Evolutionary conservation across 2,888 invertebrate genomes (phyloP), one percentile per base, ranked within the genome.

Genomic region (Stramonita haemastoma): DNA sequence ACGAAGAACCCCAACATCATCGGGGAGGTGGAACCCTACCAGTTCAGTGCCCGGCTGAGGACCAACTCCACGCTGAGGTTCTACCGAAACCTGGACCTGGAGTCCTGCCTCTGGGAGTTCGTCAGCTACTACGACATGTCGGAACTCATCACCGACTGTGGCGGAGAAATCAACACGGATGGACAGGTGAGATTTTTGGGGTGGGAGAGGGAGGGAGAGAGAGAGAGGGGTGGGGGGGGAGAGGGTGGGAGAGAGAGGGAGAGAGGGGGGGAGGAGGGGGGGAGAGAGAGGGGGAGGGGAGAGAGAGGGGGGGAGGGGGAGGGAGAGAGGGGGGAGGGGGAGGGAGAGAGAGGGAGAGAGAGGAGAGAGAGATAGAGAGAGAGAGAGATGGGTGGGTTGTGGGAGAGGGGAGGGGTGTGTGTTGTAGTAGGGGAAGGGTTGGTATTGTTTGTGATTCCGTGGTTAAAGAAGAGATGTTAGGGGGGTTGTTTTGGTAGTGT

Each of bases 51-150:
- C 4, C 90, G 93, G 19, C 89, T 96, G 77, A 90, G 95, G 19
- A 90, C 92, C 13, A 92, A 93, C 29, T 90, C 92, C 36, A 94
- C 94, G 22, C 93, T 94, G 17, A 93, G 95, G 86, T 96, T 96
- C 92, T 96, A 96, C 93, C 95, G 96, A 70, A 95, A 95, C 89
- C 92, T 96, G 15, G 95, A 96, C 90, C 91, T 96, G 34, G 95
- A 96, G 90, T 93, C 96, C 0, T 96, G 96, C 92, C 91, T 95
- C 90, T 96, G 96, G 96, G 94, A 94, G 89, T 96, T 96, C 93
- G 95, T 94, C 29, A 93, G 93, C n/a, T 95, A 94, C 90, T 96
- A 94, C 92, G 94, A 94, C 90, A 94, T 96, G 95, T 95, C 95
- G 0, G 96, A 96, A 87, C 92, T 96, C 79, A 94, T 96, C n/a